Evolutionary conservation across 2,888 invertebrate genomes (phyloP), one percentile per base, ranked within the genome.

Genomic region (Lepeophtheirus nordmannii): DNA sequence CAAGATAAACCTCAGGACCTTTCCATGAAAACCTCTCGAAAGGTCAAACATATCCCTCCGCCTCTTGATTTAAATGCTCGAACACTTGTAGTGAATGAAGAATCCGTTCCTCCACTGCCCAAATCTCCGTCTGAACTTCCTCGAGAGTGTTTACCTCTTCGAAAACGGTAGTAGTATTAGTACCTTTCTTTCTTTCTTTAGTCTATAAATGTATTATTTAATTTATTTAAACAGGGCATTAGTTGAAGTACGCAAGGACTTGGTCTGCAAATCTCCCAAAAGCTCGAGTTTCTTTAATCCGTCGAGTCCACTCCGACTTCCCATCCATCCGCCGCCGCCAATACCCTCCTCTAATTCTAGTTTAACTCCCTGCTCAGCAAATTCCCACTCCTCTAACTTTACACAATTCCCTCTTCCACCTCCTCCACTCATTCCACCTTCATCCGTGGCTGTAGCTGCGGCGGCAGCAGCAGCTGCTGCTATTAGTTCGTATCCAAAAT

Each of bases 91-190:
- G 53, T 46, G 3, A 2, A 46, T 17, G 53, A 53, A 14, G 56
- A 46, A 23, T 5, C 61, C 41, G 22, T 1, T n/a, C 17, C 22
- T 61, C 41, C 61, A 38, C 58, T 60, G 69, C 72, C 61, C 69
- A 71, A 37, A 70, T 75, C 57, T 71, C 72, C 68, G 72, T 74
- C 68, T 70, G 75, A 59, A 74, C 74, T 7, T 23, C 66, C 66
- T 20, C 37, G 66, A 22, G 66, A 66, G 23, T 60, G 74, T 46
- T 68, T 70, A 17, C 70, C 70, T 10, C 67, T 70, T 38, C 63
- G 70, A 23, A 70, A 70, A 68, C 14, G 73, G 75, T 61, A 56
- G n/a, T n/a, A n/a, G n/a, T n/a, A n/a, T n/a, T n/a, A 30, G 61
- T 20, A 10, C 58, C 58, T 58, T 30, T 7, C 12, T 14, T 30